These are phyloP conservation scores for Bryconaethiops microstoma DNA, from an alignment of 2,797 vertebrate species.

Conservation along the genomic window DNA sequence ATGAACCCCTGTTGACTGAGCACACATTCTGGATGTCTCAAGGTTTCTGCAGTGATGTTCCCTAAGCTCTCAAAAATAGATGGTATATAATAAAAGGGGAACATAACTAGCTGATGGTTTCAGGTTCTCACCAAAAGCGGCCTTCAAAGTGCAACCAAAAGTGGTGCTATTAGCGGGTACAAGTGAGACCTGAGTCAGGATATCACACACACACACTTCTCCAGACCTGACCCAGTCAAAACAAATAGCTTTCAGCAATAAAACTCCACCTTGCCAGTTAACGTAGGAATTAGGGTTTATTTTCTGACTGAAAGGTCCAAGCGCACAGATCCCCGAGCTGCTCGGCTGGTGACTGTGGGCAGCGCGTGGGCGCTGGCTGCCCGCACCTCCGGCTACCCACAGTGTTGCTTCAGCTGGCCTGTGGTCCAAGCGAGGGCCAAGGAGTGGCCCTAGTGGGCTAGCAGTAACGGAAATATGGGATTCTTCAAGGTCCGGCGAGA, in stretches of 20 bases:
- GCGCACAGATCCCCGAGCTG: background rate
- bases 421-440: constrained; percentile 14
- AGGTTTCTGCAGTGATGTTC: background rate
- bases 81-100: background rate
- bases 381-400: background rate
- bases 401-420: constrained; percentile 46
- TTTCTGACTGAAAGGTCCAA: constrained; percentile 13
- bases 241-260: constrained; percentile 32
- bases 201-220: background rate
- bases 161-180: background rate
- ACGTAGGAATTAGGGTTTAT: constrained; percentile 21
- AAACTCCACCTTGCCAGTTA: constrained; percentile 17
- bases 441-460: background rate
- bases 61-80: background rate
- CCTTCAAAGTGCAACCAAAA: constrained; percentile 8
- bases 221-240: constrained; percentile 31
- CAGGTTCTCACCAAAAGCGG: background rate
- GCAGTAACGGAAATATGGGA: background rate
- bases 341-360: constrained; percentile 23
- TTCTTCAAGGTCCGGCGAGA: constrained; percentile 22
- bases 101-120: background rate
- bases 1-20: no score
- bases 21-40: background rate
- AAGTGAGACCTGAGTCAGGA: constrained; percentile 17
- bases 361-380: constrained; percentile 8